Percentiles rank a stretch among this genome's conserved stretches.
phyloP scores from a whole-genome alignment of 2,888 invertebrate species.

The Metopia argyrocephala region DNA sequence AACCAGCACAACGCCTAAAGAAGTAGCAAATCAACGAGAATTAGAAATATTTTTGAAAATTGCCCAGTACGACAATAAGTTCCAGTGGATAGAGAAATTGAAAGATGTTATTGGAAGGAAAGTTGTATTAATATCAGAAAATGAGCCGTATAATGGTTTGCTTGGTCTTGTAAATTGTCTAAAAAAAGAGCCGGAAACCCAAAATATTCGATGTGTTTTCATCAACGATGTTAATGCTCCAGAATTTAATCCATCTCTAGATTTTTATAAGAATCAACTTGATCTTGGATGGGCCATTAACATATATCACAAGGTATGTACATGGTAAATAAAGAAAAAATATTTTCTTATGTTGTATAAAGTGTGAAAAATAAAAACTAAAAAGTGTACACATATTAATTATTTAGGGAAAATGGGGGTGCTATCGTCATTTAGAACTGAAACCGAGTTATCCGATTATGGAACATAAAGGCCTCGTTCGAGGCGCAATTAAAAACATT shows the following conservation, averaged over 20 bases:
- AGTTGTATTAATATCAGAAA: constrained; percentile 82
- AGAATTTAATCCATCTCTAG: constrained; percentile 82
- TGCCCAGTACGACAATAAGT: constrained; percentile 63
- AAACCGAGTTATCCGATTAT: constrained; percentile 77
- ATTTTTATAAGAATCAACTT: constrained; percentile 84
- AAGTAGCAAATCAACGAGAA: neutral
- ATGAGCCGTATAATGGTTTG: constrained; percentile 86
- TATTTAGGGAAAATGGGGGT: constrained; percentile 82
- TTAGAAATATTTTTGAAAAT: constrained; percentile 63
- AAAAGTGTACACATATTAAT: too few relatives aligned
- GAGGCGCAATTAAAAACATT: constrained; percentile 86
- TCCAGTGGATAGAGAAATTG: constrained; percentile 67
- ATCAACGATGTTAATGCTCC: constrained; percentile 84
- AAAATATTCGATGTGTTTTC: constrained; percentile 82
- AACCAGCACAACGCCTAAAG: neutral
- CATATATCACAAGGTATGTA: constrained; percentile 82
- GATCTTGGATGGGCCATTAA: constrained; percentile 89
- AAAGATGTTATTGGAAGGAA: constrained; percentile 67
- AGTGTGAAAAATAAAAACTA: too few relatives aligned
- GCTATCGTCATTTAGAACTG: constrained; percentile 89
- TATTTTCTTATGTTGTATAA: too few relatives aligned
- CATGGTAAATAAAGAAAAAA: neutral
- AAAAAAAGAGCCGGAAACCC: constrained; percentile 87
- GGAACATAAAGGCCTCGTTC: constrained; percentile 84
- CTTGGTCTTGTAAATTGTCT: constrained; percentile 94